phyloP scores from a whole-genome alignment of 2,797 vertebrate species.

The Podarcis lilfordi region DNA sequence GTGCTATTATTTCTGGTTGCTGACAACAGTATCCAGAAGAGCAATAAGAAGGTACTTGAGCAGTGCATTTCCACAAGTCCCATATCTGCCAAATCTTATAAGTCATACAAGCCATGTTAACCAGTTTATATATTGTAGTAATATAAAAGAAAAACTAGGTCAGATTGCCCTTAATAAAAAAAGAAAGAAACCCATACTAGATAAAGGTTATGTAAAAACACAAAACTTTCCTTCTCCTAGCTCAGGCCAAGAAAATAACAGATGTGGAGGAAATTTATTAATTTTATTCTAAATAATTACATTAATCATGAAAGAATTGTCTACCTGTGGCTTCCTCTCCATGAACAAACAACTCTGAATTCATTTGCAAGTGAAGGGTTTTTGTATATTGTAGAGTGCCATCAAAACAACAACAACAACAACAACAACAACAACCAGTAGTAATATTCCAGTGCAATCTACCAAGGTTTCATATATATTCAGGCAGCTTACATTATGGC shows the following conservation, averaged over 20 bases:
- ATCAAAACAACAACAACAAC: not conserved
- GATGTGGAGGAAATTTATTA: not conserved
- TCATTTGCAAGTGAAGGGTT: not conserved
- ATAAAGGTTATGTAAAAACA: constrained; percentile 51
- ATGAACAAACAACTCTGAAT: not conserved
- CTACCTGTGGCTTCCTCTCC: not conserved
- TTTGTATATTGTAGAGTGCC: not conserved
- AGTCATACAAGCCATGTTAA: constrained; percentile 30
- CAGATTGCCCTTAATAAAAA: constrained; percentile 57
- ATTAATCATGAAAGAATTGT: not conserved
- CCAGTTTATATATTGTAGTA: constrained; percentile 59
- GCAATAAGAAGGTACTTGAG: constrained; percentile 13
- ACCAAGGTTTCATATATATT: not conserved
- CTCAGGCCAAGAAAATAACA: constrained; percentile 46
- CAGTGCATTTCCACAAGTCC: constrained; percentile 30
- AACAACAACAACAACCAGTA: not conserved
- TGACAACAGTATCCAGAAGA: constrained; percentile 7
- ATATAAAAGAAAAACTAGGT: constrained; percentile 52
- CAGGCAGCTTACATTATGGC: not conserved
- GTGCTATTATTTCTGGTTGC: not conserved
- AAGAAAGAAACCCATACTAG: constrained; percentile 41
- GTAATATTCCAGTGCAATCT: not conserved
- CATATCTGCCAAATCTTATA: not conserved
- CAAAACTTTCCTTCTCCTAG: not conserved
- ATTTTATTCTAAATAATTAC: not conserved